Evolutionary conservation across 2,113 vertebrate genomes (phyloP), one percentile per base, ranked within the genome.

Genomic region (Peromyscus polionotus): DNA sequence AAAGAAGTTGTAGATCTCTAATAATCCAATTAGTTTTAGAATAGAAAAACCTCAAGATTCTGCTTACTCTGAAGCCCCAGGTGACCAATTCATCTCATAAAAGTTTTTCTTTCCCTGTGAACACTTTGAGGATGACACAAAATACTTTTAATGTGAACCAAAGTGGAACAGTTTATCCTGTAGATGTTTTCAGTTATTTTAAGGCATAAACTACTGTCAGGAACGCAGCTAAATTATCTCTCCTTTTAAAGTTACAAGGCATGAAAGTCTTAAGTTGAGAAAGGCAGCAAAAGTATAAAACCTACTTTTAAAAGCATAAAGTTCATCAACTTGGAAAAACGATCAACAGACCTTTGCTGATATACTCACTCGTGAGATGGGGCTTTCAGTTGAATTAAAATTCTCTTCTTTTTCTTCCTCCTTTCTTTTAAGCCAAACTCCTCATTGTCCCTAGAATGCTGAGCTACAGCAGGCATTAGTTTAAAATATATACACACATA

Each of bases 351-450:
- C 51, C 51, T 93, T 94, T 83, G 57, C 28, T 93, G 39, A 92
- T 91, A 2, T 59, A 51, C n/a, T 76, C 84, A 31, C 48, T 76
- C 80, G 11, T 76, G 54, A 94, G 79, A 7, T 81, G 3, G 3
- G 86, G 7, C 89, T 92, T 73, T 20, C 84, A 72, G 65, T 76
- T 4, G 8, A 90, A 39, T 88, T 94, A 93, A 90, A 94, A 75
- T 45, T 1, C 39, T 65, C 26, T 65, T 65, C 26, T 20, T 85
- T 70, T 57, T 1, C 1, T 9, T 68, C 12, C 45, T 70, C n/a
- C 19, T n/a, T 24, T 54, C 61, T 91, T 57, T 31, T 26, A 31
- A 95, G 11, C 12, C 12, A 45, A 45, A 19, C 16, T 26, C 19
- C 57, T 88, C n/a, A 9, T 1, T 39, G 17, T 93, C 42, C 79